phyloP scores from a whole-genome alignment of 2,888 invertebrate species.

The Suillia variegata region DNA sequence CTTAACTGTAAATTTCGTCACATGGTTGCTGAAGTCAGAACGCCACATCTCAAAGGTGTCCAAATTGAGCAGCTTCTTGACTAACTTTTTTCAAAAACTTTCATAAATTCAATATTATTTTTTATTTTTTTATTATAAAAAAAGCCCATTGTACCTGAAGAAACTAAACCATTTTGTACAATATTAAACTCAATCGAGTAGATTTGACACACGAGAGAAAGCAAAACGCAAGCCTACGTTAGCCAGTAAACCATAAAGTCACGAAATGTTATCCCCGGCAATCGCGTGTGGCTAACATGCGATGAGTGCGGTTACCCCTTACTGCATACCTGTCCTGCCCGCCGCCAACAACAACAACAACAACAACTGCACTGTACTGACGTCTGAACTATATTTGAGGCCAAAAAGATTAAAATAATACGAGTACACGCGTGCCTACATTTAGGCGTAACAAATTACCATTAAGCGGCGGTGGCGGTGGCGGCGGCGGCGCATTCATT shows the following conservation, averaged over 20 bases:
- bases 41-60: no score
- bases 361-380: background rate
- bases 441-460: conserved; percentile 60
- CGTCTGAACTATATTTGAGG: background rate
- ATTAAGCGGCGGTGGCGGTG: conserved; percentile 36
- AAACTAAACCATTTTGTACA: background rate
- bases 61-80: no score
- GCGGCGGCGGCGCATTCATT: background rate
- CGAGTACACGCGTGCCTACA: conserved; percentile 52
- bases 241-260: conserved; percentile 52
- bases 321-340: background rate
- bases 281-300: conserved; percentile 36
- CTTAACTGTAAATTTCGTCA: no score
- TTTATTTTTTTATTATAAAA: no score
- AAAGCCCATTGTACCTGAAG: no score
- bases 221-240: no score
- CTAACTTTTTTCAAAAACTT: no score
- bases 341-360: background rate
- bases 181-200: conserved; percentile 43
- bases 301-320: background rate
- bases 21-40: no score
- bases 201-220: conserved; percentile 39
- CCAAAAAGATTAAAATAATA: conserved; percentile 27
- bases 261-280: conserved; percentile 39
- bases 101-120: no score